These are phyloP conservation scores for Pristionchus japonicus DNA, from an alignment of 2,888 invertebrate species.

Conservation along the genomic window DNA sequence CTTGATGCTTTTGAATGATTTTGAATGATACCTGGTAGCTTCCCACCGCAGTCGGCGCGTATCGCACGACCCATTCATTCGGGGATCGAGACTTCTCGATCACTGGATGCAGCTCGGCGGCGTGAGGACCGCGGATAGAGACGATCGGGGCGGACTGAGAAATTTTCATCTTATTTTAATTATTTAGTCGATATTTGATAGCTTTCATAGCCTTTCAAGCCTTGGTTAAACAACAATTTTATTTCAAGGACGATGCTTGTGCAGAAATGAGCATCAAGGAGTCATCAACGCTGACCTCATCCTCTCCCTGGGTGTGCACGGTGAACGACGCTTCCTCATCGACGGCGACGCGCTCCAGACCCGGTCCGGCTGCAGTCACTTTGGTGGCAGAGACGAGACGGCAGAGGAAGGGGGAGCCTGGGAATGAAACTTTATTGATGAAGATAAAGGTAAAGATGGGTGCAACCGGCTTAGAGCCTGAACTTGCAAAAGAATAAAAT, in stretches of 20 bases:
- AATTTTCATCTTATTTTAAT: no score
- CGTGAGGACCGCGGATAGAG: slow-evolving; percentile 28
- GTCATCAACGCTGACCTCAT: background rate
- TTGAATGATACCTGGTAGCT: slow-evolving; percentile 47
- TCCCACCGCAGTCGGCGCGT: slow-evolving; percentile 84
- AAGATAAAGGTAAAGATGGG: no score
- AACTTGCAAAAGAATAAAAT: background rate
- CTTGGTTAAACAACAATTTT: no score
- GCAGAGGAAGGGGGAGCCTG: slow-evolving; percentile 94
- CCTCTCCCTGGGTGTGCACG: slow-evolving; percentile 57
- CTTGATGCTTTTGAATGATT: no score
- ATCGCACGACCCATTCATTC: slow-evolving; percentile 82
- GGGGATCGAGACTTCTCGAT: slow-evolving; percentile 78
- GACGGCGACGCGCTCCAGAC: slow-evolving; percentile 83
- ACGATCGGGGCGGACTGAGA: slow-evolving; percentile 34
- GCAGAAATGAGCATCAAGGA: background rate
- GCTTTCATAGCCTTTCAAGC: no score
- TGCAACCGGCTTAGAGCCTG: no score
- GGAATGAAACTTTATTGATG: slow-evolving; percentile 26
- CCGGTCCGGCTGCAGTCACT: slow-evolving; percentile 82
- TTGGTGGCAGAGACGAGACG: slow-evolving; percentile 84
- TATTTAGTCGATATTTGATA: background rate
- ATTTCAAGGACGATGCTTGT: background rate
- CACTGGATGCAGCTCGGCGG: background rate
- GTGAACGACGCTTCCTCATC: slow-evolving; percentile 81